Evolutionary conservation across 30 jellyfish, hydroid and myxozoan genomes (phyloP), one percentile per base, ranked within the genome.

Genomic region (Chrysaora quinquecirrha): DNA sequence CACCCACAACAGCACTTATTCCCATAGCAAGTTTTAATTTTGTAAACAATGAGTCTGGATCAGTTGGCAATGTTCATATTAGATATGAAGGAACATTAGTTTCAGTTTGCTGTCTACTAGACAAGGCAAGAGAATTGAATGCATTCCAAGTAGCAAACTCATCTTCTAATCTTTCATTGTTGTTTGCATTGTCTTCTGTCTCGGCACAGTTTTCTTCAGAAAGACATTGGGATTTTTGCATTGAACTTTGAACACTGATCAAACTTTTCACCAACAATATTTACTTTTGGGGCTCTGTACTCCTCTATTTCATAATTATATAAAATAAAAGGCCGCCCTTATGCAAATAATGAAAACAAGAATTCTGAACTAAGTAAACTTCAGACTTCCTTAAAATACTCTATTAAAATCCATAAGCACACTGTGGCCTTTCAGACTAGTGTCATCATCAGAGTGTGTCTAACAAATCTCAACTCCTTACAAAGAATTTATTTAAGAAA

Each of bases 71-170:
- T 68, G 80, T n/a, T 11, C 28, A 1, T 64, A 64, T 64, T 64
- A 64, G 76, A 10, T 10, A 50, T 21, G 50, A 64, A 64, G 27
- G 76, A 29, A 64, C 76, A 64, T 64, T 21, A 64, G 76, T 64
- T 64, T 64, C 76, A 64, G 76, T 64, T 50, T 30, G 76, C 76
- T 64, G 76, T 64, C 76, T 64, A 64, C 76, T 30, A 64, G 76
- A 64, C 76, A 30, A 64, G 76, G 76, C 76, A 64, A 64, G 76
- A 10, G 76, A 64, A 18, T 64, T 64, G 76, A 64, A 64, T 28
- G 76, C 76, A 24, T 64, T 64, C 50, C 76, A 64, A 64, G 76
- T 64, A 28, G 76, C 50, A 64, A 64, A 64, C 76, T 64, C 27
- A 50, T 64, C 76, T 64, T 30, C 76, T 12, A 64, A 28, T 30